Percentiles rank a stretch among this genome's conserved stretches.
Evolutionary conservation across 1,140 invertebrate species (phyloP).

Genomic region (Sitodiplosis mosellana): DNA sequence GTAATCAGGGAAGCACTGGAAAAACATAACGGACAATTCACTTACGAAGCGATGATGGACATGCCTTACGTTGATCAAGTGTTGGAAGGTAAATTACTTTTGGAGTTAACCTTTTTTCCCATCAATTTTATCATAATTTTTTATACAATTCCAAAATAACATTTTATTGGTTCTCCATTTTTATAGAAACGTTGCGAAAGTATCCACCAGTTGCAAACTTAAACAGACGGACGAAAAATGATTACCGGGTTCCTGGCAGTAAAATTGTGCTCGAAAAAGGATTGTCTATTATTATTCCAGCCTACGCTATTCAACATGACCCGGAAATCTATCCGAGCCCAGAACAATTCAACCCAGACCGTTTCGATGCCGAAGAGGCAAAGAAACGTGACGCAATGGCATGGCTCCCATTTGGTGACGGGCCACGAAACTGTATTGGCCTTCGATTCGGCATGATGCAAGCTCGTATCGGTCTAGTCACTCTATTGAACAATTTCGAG

Average conservation of each 20-base stretch:
- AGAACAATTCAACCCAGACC: slow-evolving; percentile 33
- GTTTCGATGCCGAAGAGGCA: slow-evolving; percentile 21
- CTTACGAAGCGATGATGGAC: slow-evolving; percentile 25
- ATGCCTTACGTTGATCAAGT: slow-evolving; percentile 19
- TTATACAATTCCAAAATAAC: no score
- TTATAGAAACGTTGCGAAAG: slow-evolving; percentile 17
- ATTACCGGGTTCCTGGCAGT: neutral
- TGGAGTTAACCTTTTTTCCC: no score
- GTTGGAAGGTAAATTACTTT: slow-evolving; percentile 12
- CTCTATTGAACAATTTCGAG: slow-evolving; percentile 17
- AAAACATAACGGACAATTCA: slow-evolving; percentile 23
- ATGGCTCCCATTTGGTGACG: slow-evolving; percentile 38
- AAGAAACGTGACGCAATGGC: slow-evolving; percentile 24
- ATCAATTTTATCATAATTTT: no score
- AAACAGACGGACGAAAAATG: neutral
- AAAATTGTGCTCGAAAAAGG: neutral
- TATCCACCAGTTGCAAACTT: slow-evolving; percentile 7
- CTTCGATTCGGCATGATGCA: slow-evolving; percentile 24
- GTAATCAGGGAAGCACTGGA: slow-evolving; percentile 25
- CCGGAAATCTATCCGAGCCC: slow-evolving; percentile 33
- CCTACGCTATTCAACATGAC: slow-evolving; percentile 23
- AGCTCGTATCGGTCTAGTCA: slow-evolving; percentile 23
- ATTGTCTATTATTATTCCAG: slow-evolving; percentile 20
- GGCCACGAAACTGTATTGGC: slow-evolving; percentile 36
- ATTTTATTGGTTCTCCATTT: no score